Percentiles rank a stretch among this genome's conserved stretches.
Conservation (phyloP, 1,140 invertebrate species). For the Littorina saxatilis region DNA sequence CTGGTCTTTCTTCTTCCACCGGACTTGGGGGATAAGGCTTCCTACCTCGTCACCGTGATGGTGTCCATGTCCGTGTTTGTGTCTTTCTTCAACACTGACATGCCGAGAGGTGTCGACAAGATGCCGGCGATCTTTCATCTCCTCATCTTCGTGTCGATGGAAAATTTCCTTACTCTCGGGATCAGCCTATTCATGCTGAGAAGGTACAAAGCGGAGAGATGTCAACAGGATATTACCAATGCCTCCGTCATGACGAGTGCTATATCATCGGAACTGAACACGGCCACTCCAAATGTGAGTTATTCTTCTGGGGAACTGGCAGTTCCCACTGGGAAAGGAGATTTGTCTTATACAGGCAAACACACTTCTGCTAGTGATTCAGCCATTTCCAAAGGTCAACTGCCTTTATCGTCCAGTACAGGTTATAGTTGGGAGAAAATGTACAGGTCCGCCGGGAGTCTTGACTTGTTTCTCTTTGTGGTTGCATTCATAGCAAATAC, state of each 20-base stretch:
- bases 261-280: background rate
- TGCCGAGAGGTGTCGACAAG: background rate
- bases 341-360: too few species aligned
- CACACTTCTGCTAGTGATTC: too few species aligned
- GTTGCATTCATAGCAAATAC: background rate
- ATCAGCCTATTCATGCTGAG: background rate
- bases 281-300: background rate
- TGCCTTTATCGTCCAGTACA: background rate
- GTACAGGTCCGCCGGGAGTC: background rate
- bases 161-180: background rate
- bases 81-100: conserved; percentile 2
- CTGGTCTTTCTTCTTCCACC: conserved; percentile 79
- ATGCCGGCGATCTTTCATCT: background rate
- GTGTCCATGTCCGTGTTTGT: conserved; percentile 76
- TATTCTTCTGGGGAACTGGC: too few species aligned
- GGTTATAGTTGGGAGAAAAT: background rate
- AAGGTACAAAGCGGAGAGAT: background rate
- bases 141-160: background rate
- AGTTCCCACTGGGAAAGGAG: too few species aligned
- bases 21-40: conserved; percentile 79
- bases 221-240: background rate
- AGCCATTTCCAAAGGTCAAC: background rate
- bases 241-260: background rate
- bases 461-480: background rate
- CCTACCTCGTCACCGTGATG: conserved; percentile 84